A percentile compares a stretch with the other conserved stretches of the same genome.
Conservation (phyloP, 2,888 invertebrate genomes). For the Epistrophella euchroma region DNA sequence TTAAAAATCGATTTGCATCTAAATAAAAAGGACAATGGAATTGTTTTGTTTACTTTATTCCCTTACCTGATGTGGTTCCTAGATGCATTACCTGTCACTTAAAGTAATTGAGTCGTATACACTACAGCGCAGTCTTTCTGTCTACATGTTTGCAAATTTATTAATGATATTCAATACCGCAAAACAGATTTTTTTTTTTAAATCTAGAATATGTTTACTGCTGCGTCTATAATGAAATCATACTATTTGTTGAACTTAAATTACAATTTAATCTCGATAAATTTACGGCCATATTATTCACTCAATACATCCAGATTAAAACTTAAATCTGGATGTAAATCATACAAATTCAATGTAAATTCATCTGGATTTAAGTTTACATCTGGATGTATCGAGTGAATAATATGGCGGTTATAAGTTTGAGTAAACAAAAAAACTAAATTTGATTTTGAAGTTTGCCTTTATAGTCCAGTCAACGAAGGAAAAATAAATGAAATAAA, state of each 20-base stretch:
- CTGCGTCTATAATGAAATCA: neutral
- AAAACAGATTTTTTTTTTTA: neutral
- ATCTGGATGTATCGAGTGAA: no score
- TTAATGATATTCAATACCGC: constrained; percentile 2
- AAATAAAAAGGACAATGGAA: constrained; percentile 13
- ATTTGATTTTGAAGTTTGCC: no score
- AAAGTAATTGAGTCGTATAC: neutral
- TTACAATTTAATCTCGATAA: neutral
- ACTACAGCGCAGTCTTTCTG: neutral
- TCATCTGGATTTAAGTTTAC: no score
- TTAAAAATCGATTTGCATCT: neutral
- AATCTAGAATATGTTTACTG: neutral
- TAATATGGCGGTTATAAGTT: no score
- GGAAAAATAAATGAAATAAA: no score
- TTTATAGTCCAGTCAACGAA: no score
- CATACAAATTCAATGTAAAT: no score
- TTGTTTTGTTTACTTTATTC: neutral
- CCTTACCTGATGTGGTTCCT: neutral
- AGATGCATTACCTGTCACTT: neutral
- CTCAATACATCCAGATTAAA: no score
- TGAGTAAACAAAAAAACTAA: no score
- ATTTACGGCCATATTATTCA: neutral
- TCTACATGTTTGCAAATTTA: neutral
- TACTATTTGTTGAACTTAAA: neutral
- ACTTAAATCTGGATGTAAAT: no score